These are phyloP conservation scores for Trichoplusia ni DNA, from an alignment of 1,140 invertebrate genomes.

Conservation along the genomic window DNA sequence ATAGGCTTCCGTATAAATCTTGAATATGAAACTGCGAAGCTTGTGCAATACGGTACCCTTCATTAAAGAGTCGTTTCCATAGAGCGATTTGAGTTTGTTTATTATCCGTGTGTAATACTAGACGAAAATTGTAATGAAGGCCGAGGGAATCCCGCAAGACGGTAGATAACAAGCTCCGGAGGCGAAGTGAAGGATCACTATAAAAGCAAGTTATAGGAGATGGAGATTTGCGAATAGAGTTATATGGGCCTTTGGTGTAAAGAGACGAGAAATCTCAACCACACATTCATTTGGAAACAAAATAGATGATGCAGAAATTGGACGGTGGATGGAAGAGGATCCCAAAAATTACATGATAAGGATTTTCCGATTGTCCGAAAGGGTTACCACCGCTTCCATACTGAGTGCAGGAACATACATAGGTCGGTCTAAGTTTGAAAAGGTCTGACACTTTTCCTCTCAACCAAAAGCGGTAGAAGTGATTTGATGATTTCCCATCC, in stretches of 20 bases:
- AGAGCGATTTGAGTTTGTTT: slow-evolving; percentile 60
- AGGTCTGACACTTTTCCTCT: too few species aligned
- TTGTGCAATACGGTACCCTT: slow-evolving; percentile 33
- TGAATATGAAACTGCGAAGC: slow-evolving; percentile 21
- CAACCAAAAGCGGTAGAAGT: too few species aligned
- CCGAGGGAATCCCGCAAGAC: slow-evolving; percentile 67
- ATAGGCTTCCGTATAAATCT: slow-evolving; percentile 22
- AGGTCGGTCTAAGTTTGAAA: too few species aligned
- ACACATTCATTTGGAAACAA: background rate
- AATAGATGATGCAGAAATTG: too few species aligned
- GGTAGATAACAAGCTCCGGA: slow-evolving; percentile 68
- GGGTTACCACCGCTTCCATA: too few species aligned
- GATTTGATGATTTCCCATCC: too few species aligned
- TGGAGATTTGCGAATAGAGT: slow-evolving; percentile 18
- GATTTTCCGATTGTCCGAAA: too few species aligned
- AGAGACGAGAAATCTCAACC: too few species aligned
- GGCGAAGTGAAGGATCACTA: slow-evolving; percentile 28
- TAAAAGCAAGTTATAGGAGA: slow-evolving; percentile 7
- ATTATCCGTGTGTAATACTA: slow-evolving; percentile 73
- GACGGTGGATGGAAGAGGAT: too few species aligned
- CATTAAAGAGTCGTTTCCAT: slow-evolving; percentile 55
- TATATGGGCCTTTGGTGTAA: background rate
- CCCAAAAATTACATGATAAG: too few species aligned
- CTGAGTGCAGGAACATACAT: too few species aligned
- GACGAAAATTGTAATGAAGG: slow-evolving; percentile 78